Conservation (phyloP, 2,888 invertebrate genomes). For the Clostera curtula region DNA sequence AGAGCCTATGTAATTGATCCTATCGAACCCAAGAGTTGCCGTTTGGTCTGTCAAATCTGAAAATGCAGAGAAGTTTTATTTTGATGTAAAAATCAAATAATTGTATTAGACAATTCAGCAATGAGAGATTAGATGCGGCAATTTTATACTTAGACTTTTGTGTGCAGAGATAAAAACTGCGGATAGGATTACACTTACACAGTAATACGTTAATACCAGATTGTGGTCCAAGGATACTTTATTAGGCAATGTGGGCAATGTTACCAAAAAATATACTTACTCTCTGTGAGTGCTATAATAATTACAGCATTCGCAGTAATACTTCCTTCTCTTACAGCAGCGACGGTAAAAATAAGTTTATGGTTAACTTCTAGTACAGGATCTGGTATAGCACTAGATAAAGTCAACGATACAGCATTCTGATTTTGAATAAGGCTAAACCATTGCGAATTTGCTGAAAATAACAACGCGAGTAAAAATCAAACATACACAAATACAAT, state of each 20-base stretch:
- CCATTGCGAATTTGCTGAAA: slow-evolving; percentile 10
- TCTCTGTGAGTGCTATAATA: slow-evolving; percentile 10
- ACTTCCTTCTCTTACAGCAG: slow-evolving; percentile 10
- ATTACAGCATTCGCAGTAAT: slow-evolving; percentile 12
- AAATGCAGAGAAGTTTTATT: not conserved
- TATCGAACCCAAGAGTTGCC: slow-evolving; percentile 21
- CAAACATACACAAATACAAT: too few relatives aligned
- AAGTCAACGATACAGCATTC: slow-evolving; percentile 7
- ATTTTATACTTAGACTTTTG: too few relatives aligned
- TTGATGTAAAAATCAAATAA: too few relatives aligned
- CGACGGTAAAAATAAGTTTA: slow-evolving; percentile 8
- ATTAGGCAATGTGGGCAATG: too few relatives aligned
- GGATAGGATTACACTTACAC: too few relatives aligned
- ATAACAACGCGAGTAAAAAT: too few relatives aligned
- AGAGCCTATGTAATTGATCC: slow-evolving; percentile 23
- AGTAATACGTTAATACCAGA: too few relatives aligned
- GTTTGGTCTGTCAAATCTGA: slow-evolving; percentile 4
- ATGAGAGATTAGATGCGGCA: not conserved
- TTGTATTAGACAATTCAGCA: not conserved
- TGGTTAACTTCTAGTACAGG: slow-evolving; percentile 6
- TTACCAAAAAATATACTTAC: not conserved
- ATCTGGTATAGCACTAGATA: slow-evolving; percentile 8
- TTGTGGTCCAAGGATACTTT: too few relatives aligned
- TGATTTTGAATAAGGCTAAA: slow-evolving; percentile 2
- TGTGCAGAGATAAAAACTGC: too few relatives aligned